Base-by-base conservation (phyloP, 1,140 invertebrate species). In the Drosophila pandora region DNA sequence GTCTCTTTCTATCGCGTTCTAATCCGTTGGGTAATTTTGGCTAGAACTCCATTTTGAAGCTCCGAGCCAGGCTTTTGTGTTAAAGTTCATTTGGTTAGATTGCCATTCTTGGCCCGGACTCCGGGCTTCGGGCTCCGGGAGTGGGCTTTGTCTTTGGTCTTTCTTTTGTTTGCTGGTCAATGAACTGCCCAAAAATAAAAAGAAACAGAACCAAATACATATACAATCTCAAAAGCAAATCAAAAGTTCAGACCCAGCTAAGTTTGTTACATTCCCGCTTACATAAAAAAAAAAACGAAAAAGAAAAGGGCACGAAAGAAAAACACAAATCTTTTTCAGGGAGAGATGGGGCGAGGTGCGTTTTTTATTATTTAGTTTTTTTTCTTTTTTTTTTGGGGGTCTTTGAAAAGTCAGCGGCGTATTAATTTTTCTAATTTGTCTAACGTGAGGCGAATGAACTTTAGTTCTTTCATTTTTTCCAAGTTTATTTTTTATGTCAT, bases 341-440 rank as follows among this genome's bases (percentile, higher is more conserved):
- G 41, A 48, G 55, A 43, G 32, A 39, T 25, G 3, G 8, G 21
- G 30, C 8, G 34, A 21, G 32, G 13, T 30, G 49, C 13, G 50
- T 50, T 25, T 61, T 61, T 34, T 41, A n/a, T 37, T n/a, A n/a
- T 37, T 37, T 10, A 2, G 2, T 34, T 34, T 10, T 34, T 28
- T 7, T 32, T 32, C 8, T 32, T 32, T 32, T 49, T 23, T 61
- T 61, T 34, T 52, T 61, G 47, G 60, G 74, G 58, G 62, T 60
- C 69, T 61, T 60, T 70, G 65, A 64, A 77, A 75, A 75, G 65
- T 70, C 70, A 78, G 79, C 64, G 57, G 82, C 60, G 83, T 87
- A 87, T 87, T 87, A 87, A 87, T 87, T 87, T 87, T 88, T 87
- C 82, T 87, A 87, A 87, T 87, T 87, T 87, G 83, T 87, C 82